A percentile compares a stretch with the other conserved stretches of the same genome.
These are phyloP conservation scores for Nothoprocta perdicaria DNA, from an alignment of 2,113 vertebrate genomes.

Conservation along the genomic window DNA sequence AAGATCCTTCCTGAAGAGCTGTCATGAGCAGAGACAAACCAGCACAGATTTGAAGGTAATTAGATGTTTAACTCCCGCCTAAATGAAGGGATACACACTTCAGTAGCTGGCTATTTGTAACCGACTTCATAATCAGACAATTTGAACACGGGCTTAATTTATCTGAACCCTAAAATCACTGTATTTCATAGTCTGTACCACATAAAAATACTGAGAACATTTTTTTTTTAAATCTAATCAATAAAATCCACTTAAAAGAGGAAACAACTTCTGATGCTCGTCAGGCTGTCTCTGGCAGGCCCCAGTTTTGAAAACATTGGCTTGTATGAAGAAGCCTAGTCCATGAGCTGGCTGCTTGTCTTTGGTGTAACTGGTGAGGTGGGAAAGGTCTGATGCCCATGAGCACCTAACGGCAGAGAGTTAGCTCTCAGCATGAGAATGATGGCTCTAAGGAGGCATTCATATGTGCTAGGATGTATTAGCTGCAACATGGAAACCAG, in stretches of 20 bases:
- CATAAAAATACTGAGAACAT: slow-evolving; percentile 17
- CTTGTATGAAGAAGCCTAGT: neutral
- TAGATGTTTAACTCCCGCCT: neutral
- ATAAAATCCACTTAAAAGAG: slow-evolving; percentile 52
- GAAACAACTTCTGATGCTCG: slow-evolving; percentile 37
- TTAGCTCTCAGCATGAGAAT: neutral
- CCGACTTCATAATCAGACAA: neutral
- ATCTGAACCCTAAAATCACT: slow-evolving; percentile 1
- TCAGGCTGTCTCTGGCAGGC: slow-evolving; percentile 19
- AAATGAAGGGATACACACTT: neutral
- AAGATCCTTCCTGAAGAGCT: neutral
- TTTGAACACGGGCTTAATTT: slow-evolving; percentile 1
- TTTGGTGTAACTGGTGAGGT: rapidly evolving
- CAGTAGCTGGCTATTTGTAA: neutral
- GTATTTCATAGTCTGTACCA: neutral
- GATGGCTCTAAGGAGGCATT: neutral
- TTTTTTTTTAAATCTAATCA: neutral
- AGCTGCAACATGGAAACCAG: neutral
- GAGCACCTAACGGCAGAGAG: neutral
- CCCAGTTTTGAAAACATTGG: slow-evolving; percentile 25
- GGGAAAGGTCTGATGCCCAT: neutral
- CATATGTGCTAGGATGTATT: neutral
- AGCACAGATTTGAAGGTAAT: neutral
- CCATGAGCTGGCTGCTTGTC: slow-evolving; percentile 36
- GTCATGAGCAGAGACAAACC: neutral